Percentiles rank a stretch among this genome's conserved stretches.
These are phyloP conservation scores for Meghimatium bilineatum DNA, from an alignment of 2,888 invertebrate genomes.

Conservation along the genomic window DNA sequence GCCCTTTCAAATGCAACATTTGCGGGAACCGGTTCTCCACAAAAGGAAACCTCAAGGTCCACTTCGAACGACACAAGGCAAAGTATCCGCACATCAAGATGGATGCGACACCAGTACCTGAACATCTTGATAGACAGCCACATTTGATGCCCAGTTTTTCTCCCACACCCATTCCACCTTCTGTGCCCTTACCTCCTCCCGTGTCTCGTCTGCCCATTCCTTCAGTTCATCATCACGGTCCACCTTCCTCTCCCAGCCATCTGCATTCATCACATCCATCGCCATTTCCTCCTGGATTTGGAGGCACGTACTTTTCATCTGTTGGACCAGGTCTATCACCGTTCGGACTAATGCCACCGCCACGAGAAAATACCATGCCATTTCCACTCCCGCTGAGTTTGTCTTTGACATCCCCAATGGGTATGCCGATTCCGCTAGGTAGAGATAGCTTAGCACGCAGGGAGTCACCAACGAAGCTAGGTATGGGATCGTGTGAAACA, in stretches of 20 bases:
- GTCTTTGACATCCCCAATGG: slow-evolving; percentile 23
- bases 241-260: slow-evolving; percentile 6
- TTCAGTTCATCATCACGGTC: slow-evolving; percentile 29
- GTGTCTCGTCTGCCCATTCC: slow-evolving; percentile 51
- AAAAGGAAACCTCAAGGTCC: slow-evolving; percentile 73
- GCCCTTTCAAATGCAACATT: slow-evolving; percentile 75
- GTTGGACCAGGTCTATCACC: slow-evolving; percentile 35
- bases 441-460: slow-evolving; percentile 6
- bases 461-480: slow-evolving; percentile 21
- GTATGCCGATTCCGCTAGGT: slow-evolving; percentile 21
- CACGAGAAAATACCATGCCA: slow-evolving; percentile 24
- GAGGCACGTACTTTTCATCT: slow-evolving; percentile 24
- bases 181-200: slow-evolving; percentile 58
- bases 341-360: slow-evolving; percentile 41
- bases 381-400: slow-evolving; percentile 37
- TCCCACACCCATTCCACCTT: slow-evolving; percentile 58
- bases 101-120: slow-evolving; percentile 94
- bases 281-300: slow-evolving; percentile 5
- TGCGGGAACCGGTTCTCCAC: slow-evolving; percentile 75
- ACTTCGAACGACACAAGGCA: slow-evolving; percentile 93
- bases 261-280: not conserved
- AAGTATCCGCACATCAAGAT: slow-evolving; percentile 71
- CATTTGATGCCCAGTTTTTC: slow-evolving; percentile 46
- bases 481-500: slow-evolving; percentile 15
- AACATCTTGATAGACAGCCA: slow-evolving; percentile 87